These are phyloP conservation scores for Heterocephalus glaber DNA, from an alignment of 2,113 vertebrate species.

Conservation along the genomic window DNA sequence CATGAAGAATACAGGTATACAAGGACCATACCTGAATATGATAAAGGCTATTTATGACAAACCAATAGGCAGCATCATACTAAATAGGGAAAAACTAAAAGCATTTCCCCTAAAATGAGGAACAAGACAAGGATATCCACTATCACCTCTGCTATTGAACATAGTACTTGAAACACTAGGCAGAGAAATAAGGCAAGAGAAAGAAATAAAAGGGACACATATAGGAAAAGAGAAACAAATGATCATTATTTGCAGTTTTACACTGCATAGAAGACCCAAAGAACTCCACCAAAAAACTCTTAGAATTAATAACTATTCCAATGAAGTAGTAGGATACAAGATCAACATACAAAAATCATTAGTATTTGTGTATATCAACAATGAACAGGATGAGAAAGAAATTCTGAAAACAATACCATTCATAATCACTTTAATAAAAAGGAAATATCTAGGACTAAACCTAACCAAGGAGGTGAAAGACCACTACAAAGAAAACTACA, in stretches of 20 bases:
- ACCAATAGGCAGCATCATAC: not conserved
- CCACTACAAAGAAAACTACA: too few species aligned
- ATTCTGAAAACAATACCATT: too few species aligned
- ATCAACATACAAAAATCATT: too few species aligned
- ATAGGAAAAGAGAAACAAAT: not conserved
- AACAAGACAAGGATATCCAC: not conserved
- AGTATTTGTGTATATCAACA: too few species aligned
- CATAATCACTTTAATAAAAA: too few species aligned
- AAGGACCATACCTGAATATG: not conserved
- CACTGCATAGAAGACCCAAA: not conserved
- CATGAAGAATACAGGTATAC: too few species aligned
- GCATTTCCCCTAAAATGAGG: not conserved
- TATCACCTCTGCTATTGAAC: not conserved
- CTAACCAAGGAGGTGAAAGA: too few species aligned
- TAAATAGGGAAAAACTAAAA: not conserved
- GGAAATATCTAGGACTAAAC: too few species aligned
- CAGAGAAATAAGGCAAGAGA: not conserved
- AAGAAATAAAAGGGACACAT: not conserved
- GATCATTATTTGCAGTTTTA: not conserved
- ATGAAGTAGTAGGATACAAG: too few species aligned
- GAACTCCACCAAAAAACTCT: not conserved
- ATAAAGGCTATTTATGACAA: not conserved
- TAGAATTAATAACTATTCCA: not conserved
- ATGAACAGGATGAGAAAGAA: too few species aligned
- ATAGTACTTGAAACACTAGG: not conserved